Evolutionary conservation across 1,140 invertebrate species (phyloP).

Genomic region (Hyles euphorbiae): DNA sequence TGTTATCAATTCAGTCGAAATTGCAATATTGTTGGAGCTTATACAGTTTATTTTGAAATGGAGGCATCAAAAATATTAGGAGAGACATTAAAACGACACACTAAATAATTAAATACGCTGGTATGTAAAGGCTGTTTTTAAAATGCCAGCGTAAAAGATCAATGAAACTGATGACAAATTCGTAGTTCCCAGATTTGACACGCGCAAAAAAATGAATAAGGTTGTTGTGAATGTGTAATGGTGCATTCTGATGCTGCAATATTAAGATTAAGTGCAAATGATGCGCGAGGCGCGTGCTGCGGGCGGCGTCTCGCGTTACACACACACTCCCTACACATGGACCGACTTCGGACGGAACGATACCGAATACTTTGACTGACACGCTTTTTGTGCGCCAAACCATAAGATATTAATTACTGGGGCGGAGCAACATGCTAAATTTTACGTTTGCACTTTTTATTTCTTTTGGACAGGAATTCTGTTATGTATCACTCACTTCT

Average conservation of each 20-base stretch:
- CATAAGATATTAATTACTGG: conserved; percentile 67
- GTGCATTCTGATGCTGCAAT: conserved; percentile 47
- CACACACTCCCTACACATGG: conserved; percentile 28
- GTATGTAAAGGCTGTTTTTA: too few relatives aligned
- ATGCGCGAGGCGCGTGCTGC: conserved; percentile 51
- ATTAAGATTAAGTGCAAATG: conserved; percentile 65
- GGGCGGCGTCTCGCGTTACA: conserved; percentile 41
- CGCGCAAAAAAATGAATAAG: conserved; percentile 21
- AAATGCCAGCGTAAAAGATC: neutral
- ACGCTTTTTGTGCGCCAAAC: conserved; percentile 47
- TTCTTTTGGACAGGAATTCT: conserved; percentile 12
- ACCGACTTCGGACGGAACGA: conserved; percentile 32
- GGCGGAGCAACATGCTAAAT: conserved; percentile 54
- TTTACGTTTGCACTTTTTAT: conserved; percentile 44
- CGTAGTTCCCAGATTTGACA: neutral
- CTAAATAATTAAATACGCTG: too few relatives aligned
- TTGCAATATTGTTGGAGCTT: neutral
- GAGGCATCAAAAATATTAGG: too few relatives aligned
- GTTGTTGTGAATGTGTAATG: conserved; percentile 56
- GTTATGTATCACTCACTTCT: too few relatives aligned
- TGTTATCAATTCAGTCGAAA: neutral
- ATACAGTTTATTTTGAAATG: too few relatives aligned
- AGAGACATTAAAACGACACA: too few relatives aligned
- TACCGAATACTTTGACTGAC: conserved; percentile 39
- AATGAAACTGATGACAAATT: conserved; percentile 5